phyloP scores from a whole-genome alignment of 2,113 vertebrate species.

The Procavia capensis region DNA sequence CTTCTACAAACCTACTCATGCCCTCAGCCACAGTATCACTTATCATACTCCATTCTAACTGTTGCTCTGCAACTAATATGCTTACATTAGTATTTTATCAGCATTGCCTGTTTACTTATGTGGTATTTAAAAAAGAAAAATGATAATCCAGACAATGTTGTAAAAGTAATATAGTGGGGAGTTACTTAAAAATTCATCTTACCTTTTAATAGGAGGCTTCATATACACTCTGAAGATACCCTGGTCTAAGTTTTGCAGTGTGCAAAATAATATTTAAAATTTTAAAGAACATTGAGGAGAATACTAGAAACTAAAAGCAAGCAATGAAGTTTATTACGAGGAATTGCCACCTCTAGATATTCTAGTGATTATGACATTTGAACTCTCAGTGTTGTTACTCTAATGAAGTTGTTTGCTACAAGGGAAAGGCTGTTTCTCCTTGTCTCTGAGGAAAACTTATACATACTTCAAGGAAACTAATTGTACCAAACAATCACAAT shows the following conservation, averaged over 20 bases:
- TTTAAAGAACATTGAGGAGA: conserved; percentile 17
- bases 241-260: conserved; percentile 2
- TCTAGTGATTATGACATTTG: conserved; percentile 56
- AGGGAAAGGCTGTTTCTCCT: conserved; percentile 71
- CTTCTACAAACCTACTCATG: background rate
- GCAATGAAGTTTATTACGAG: conserved; percentile 66
- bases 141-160: conserved; percentile 22
- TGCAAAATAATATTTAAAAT: conserved; percentile 40
- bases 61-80: background rate
- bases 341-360: background rate
- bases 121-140: background rate
- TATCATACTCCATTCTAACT: background rate
- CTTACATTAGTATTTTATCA: conserved; percentile 22
- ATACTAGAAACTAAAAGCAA: conserved; percentile 27
- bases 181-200: conserved; percentile 1
- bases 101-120: conserved; percentile 23
- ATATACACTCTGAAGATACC: conserved; percentile 17
- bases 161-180: background rate
- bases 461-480: conserved; percentile 54
- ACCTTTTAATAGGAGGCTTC: background rate
- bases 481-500: conserved; percentile 66
- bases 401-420: conserved; percentile 74
- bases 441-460: conserved; percentile 78
- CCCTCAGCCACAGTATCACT: background rate
- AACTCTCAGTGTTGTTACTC: conserved; percentile 41